A percentile compares a stretch with the other conserved stretches of the same genome.
Conservation (phyloP, 1,140 invertebrate species). For the Triops longicaudatus region DNA sequence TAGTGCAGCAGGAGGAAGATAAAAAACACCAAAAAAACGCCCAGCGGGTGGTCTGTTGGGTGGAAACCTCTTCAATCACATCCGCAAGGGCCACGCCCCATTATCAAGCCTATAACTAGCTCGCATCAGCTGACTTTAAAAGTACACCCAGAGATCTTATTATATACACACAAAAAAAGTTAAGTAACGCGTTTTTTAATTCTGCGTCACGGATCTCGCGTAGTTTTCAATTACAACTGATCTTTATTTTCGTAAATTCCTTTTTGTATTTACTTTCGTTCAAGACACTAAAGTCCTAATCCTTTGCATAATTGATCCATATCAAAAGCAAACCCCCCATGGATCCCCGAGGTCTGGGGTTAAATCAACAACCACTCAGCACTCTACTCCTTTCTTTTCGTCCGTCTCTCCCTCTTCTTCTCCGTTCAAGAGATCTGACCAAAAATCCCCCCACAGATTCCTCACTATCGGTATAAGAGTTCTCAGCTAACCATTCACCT, state of each 20-base stretch:
- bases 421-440: background rate
- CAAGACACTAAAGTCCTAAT: background rate
- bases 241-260: background rate
- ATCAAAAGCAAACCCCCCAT: background rate
- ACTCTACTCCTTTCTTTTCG: background rate
- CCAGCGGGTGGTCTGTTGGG: background rate
- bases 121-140: background rate
- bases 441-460: background rate
- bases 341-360: background rate
- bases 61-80: constrained; percentile 12
- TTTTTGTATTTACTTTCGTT: background rate
- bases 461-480: background rate
- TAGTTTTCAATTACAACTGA: background rate
- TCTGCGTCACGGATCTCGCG: background rate
- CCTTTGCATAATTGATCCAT: constrained; percentile 10
- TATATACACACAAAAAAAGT: no score
- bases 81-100: background rate
- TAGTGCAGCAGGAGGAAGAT: background rate
- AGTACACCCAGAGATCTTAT: no score
- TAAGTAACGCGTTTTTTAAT: background rate
- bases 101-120: constrained; percentile 12
- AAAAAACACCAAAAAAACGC: background rate
- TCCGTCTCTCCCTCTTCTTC: background rate
- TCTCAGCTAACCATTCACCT: background rate
- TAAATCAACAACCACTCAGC: background rate